A percentile compares a stretch with the other conserved stretches of the same genome.
Evolutionary conservation across 2,797 vertebrate species (phyloP).

Genomic region (Phrynocephalus vlangalii): DNA sequence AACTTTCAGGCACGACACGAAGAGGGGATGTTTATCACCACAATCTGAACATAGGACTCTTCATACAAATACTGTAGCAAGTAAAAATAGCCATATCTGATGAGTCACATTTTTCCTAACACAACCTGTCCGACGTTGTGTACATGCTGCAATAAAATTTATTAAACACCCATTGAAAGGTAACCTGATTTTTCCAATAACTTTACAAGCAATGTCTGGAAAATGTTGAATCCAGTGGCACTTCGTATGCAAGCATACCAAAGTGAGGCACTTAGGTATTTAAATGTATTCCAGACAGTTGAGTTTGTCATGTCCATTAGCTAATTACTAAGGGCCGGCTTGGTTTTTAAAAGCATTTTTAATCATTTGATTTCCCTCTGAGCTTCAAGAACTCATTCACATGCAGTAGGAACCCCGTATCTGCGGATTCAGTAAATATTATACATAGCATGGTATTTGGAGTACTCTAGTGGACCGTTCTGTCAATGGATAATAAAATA

Average conservation of each 20-base stretch:
- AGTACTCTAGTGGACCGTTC: too few species aligned
- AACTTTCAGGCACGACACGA: neutral
- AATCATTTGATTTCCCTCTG: neutral
- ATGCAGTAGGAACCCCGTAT: too few species aligned
- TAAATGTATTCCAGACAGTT: neutral
- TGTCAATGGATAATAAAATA: too few species aligned
- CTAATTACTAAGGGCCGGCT: neutral
- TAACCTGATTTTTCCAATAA: neutral
- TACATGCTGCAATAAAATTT: neutral
- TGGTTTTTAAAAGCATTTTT: neutral
- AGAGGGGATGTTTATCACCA: neutral
- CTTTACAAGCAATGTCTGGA: accelerated
- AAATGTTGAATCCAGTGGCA: constrained; percentile 22
- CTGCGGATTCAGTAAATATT: too few species aligned
- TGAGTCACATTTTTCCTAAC: neutral
- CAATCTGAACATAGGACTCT: neutral
- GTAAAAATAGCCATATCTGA: neutral
- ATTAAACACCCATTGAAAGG: neutral
- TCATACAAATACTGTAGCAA: neutral
- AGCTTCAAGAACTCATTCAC: neutral
- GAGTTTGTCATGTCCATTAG: neutral
- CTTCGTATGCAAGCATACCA: neutral
- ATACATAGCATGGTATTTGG: too few species aligned
- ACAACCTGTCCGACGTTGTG: neutral
- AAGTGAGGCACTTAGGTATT: neutral